These are phyloP conservation scores for Aythya baeri DNA, from an alignment of 2,113 vertebrate genomes.

Conservation along the genomic window DNA sequence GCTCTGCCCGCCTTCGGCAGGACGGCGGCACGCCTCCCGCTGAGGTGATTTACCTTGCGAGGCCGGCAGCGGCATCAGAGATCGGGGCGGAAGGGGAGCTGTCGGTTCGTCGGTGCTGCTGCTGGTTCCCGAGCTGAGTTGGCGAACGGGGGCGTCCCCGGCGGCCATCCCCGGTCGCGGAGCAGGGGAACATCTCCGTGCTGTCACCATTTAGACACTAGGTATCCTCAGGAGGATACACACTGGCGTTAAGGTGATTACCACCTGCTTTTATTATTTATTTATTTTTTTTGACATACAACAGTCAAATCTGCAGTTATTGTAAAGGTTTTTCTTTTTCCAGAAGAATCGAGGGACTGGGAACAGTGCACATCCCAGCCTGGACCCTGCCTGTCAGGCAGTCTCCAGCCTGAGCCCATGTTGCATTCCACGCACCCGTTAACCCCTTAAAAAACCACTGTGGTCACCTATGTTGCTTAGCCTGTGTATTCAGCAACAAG, in stretches of 20 bases:
- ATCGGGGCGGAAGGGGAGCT: neutral
- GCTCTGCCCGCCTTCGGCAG: too few relatives aligned
- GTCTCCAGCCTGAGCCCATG: neutral
- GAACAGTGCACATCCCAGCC: neutral
- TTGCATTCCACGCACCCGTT: rapidly evolving
- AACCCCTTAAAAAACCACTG: neutral
- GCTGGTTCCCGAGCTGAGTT: neutral
- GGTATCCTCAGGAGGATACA: neutral
- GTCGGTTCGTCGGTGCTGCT: neutral
- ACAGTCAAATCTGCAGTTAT: neutral
- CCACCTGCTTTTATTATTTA: neutral
- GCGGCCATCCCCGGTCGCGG: neutral
- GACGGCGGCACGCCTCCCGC: too few relatives aligned
- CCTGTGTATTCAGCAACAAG: neutral
- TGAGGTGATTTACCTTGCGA: neutral
- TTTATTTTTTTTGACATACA: too few relatives aligned
- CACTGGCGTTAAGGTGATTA: neutral
- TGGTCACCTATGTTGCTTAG: neutral
- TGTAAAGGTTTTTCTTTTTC: neutral
- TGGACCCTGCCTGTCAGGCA: neutral
- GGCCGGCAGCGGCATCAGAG: neutral
- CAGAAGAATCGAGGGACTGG: neutral
- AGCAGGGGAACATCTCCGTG: neutral
- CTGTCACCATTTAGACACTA: neutral
- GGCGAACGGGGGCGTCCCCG: neutral